A percentile compares a stretch with the other conserved stretches of the same genome.
phyloP scores from a whole-genome alignment of 2,113 vertebrate genomes.

The Myrmophylax atrothorax region DNA sequence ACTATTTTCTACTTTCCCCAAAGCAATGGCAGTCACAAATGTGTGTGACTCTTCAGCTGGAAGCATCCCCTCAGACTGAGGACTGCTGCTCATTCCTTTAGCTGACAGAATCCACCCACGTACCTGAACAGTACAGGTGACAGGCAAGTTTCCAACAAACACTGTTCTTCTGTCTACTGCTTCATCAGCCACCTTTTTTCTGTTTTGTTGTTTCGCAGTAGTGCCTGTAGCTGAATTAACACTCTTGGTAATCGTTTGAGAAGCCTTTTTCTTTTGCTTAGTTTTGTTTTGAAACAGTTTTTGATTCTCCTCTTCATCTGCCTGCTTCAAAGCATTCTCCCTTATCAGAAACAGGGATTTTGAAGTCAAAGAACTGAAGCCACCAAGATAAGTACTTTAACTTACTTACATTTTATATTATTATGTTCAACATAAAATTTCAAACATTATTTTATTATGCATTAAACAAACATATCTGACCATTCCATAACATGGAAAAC shows the following conservation, averaged over 20 bases:
- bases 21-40: background rate
- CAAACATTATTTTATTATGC: background rate
- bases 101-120: background rate
- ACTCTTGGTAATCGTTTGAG: background rate
- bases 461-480: background rate
- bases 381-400: background rate
- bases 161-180: slow-evolving; percentile 81
- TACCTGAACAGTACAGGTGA: slow-evolving; percentile 84
- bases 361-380: background rate
- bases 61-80: background rate
- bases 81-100: background rate
- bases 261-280: slow-evolving; percentile 62
- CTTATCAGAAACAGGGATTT: slow-evolving; percentile 42
- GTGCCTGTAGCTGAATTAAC: background rate
- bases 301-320: slow-evolving; percentile 78
- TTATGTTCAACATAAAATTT: background rate
- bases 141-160: slow-evolving; percentile 93
- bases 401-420: background rate
- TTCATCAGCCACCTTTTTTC: slow-evolving; percentile 57
- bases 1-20: background rate
- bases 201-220: slow-evolving; percentile 30
- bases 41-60: background rate
- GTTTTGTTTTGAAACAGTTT: slow-evolving; percentile 40
- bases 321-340: slow-evolving; percentile 78
- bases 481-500: background rate